Evolutionary conservation across 2,888 invertebrate genomes (phyloP).

Genomic region (Phyllotreta striolata): DNA sequence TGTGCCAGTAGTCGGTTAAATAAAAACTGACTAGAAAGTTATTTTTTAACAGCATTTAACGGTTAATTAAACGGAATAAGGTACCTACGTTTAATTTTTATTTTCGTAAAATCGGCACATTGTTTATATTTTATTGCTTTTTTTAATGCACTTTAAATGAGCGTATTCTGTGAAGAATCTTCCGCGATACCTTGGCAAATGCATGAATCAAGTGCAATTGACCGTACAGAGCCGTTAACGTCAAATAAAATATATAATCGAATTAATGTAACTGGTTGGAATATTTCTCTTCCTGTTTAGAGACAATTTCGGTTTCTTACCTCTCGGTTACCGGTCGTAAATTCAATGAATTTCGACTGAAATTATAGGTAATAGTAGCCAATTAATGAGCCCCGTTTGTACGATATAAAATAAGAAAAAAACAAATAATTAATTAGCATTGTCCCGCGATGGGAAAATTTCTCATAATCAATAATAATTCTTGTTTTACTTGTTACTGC

Average conservation of each 20-base stretch:
- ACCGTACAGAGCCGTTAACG: conserved; percentile 15
- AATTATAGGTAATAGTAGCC: no score
- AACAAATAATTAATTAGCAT: no score
- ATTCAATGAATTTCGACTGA: no score
- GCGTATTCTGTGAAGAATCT: conserved; percentile 13
- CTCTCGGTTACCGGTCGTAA: neutral
- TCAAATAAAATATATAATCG: conserved; percentile 10
- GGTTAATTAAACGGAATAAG: neutral
- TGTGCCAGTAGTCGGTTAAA: neutral
- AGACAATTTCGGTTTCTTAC: neutral
- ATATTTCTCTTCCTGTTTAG: conserved; percentile 2
- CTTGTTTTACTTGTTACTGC: no score
- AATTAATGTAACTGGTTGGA: conserved; percentile 11
- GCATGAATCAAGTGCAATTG: conserved; percentile 14
- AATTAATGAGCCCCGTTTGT: no score
- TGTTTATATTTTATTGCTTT: conserved; percentile 4
- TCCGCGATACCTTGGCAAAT: conserved; percentile 13
- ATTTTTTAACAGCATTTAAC: no score
- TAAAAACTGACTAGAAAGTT: neutral
- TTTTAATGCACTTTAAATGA: conserved; percentile 12
- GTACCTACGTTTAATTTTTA: no score
- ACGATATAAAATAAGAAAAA: no score
- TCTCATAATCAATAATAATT: no score
- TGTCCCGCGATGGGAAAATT: no score
- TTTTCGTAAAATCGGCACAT: neutral